Base-by-base conservation (phyloP, 2,888 invertebrate genomes). In the Acronicta leporina region DNA sequence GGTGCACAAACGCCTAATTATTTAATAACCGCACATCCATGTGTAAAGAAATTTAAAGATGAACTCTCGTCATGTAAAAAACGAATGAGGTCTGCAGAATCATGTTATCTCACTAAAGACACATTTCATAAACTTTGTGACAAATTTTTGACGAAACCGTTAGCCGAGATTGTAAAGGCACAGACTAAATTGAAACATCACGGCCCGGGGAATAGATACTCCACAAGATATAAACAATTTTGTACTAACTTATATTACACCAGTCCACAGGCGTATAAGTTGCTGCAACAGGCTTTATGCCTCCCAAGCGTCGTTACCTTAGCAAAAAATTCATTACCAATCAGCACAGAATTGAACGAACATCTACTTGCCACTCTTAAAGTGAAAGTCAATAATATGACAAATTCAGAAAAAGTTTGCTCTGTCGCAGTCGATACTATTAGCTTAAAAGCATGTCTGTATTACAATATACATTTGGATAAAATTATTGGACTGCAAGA, bases 401-500 rank as follows among this genome's bases (percentile, higher is more conserved):
- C 50, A 1, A 68, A 77, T 33, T 58, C 49, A 0, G 82, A 81
- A 56, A 81, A 66, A 58, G 53, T 74, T 9, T 81, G 79, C 16
- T 59, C 72, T 5, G 48, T 80, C 2, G 49, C 68, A 11, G 63
- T 79, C 13, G 75, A 65, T 38, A 14, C 68, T 7, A 77, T 77
- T 35, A 61, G 48, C 10, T 50, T 83, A 11, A 82, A 81, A 56
- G 47, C 68, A 16, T 72, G 68, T 43, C 38, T 83, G 1, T 79
- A 68, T 50, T 82, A 78, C 48, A 65, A 79, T 43, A 64, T 75
- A 20, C 69, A 51, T 16, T 46, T 75, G 41, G 79, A 82, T 33
- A 77, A 73, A 72, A 73, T 82, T 10, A 50, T 70, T 30, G 82
- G 82, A 30, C 70, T 82, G 43, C 77, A 81, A 44, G 82, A 82